Base-by-base conservation (phyloP, 1,140 invertebrate species). In the Nephila pilipes region DNA sequence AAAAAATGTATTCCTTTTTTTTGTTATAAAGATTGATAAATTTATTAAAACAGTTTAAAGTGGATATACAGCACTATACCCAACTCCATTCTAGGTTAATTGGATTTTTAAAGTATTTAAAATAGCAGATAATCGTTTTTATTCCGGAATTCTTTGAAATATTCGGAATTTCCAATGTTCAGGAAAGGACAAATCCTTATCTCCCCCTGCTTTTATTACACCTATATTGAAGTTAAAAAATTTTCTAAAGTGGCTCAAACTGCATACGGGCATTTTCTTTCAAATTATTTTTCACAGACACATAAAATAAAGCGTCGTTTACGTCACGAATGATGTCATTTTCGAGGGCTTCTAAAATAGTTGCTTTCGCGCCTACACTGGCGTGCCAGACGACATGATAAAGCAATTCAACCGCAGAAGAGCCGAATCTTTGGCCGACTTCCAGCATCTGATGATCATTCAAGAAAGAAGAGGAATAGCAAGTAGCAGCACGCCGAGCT, bases 371-470 rank as follows among this genome's bases (percentile, higher is more conserved):
- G 69, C 69, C 69, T 75, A 75, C 69, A 32, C 18, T 29, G 29
- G 29, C 32, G 36, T 75, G 18, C 69, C 69, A 75, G 69, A 75
- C 69, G 3, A 5, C 14, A 18, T 3, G 16, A 75, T 32, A 75
- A 75, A 75, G 69, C 29, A 75, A 29, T 18, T 36, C 69, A 75
- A 75, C 69, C 69, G 16, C 69, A 75, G 69, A 32, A 32, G 14
- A 36, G 69, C 32, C 32, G 29, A 25, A 75, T 75, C 69, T 75
- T 75, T 75, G 69, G 69, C 69, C 69, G 16, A 16, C 29, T 75
- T 75, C 69, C 69, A 75, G 69, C 29, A 29, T 36, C 8, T 18
- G 69, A 75, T 75, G 25, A 75, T 75, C 69, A 75, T 75, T 75
- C 69, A 75, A 32, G 69, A 75, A 75, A 75, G 29, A 75, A 29